A percentile compares a stretch with the other conserved stretches of the same genome.
phyloP scores from a whole-genome alignment of 2,888 invertebrate genomes.

The Sarcophaga variegata region DNA sequence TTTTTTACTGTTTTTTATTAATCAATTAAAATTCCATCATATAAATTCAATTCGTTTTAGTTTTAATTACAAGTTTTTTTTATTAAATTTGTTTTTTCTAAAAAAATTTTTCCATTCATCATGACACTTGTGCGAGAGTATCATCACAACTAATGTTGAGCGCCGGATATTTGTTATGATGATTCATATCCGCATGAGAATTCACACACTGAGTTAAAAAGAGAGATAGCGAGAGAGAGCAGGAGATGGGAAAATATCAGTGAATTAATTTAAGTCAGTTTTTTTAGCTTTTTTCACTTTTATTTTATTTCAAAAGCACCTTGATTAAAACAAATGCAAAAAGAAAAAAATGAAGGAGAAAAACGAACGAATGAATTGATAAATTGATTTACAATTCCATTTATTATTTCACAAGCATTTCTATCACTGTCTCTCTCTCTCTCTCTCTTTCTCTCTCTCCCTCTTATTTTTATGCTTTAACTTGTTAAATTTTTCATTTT shows the following conservation, averaged over 20 bases:
- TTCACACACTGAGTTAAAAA: not conserved
- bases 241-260: not conserved
- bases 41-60: not conserved
- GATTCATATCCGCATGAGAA: conserved; percentile 37
- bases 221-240: no score
- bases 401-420: conserved; percentile 2
- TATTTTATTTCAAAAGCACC: conserved; percentile 10
- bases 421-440: not conserved
- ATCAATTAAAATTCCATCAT: not conserved
- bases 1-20: not conserved
- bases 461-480: not conserved
- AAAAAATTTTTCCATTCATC: not conserved
- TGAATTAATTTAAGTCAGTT: conserved; percentile 34
- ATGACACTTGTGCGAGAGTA: not conserved
- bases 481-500: conserved; percentile 61
- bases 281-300: not conserved
- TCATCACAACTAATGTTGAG: not conserved
- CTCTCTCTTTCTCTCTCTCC: not conserved
- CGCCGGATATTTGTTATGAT: conserved; percentile 34
- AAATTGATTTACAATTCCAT: conserved; percentile 59
- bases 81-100: not conserved
- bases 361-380: conserved; percentile 23
- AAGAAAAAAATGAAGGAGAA: no score
- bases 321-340: conserved; percentile 25
- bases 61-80: not conserved